Evolutionary conservation across 1,140 invertebrate genomes (phyloP).

Genomic region (Diorhabda elongata): DNA sequence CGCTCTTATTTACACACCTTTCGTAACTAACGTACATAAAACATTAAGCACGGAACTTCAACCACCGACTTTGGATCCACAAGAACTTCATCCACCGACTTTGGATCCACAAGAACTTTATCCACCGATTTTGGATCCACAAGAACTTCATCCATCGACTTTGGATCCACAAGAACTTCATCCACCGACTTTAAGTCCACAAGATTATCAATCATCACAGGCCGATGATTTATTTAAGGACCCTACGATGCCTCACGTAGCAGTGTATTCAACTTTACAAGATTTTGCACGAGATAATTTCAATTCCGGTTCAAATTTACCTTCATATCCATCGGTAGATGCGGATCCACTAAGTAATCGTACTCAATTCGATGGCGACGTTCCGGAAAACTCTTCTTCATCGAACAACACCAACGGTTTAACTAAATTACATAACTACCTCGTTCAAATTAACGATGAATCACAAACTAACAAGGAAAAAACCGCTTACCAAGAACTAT

Average conservation of each 20-base stretch:
- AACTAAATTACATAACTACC: constrained; percentile 17
- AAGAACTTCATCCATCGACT: background rate
- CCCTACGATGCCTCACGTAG: background rate
- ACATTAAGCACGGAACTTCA: constrained; percentile 1
- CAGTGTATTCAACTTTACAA: background rate
- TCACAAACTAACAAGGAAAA: constrained; percentile 29
- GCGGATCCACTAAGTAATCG: background rate
- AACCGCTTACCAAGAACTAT: constrained; percentile 36
- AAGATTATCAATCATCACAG: background rate
- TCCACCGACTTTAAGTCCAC: background rate
- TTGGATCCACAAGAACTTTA: no score
- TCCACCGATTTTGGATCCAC: background rate
- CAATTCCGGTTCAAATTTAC: background rate
- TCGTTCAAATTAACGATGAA: constrained; percentile 15
- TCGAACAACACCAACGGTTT: constrained; percentile 4
- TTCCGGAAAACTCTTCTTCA: background rate
- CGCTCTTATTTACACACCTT: background rate
- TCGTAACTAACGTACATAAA: background rate
- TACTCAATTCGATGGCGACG: background rate
- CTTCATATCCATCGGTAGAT: background rate
- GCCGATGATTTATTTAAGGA: background rate
- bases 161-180: background rate
- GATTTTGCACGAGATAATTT: background rate
- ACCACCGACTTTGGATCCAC: constrained; percentile 1
- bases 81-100: background rate